Percentiles rank a stretch among this genome's conserved stretches.
phyloP scores from a whole-genome alignment of 2,113 vertebrate genomes.

The Verasper variegatus region DNA sequence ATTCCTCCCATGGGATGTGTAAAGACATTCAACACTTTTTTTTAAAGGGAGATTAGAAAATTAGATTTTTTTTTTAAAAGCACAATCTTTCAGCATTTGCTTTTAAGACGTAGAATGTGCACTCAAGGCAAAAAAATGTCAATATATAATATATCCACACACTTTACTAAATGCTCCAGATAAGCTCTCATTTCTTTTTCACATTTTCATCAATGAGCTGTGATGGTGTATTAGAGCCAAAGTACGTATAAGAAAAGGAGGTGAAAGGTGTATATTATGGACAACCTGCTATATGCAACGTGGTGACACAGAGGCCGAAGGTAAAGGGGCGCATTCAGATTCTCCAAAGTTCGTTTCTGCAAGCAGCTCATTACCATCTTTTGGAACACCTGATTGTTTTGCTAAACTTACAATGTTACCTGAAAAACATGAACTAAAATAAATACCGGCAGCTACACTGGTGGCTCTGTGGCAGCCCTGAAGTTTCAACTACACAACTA shows the following conservation, averaged over 20 bases:
- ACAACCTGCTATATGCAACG: too few species aligned
- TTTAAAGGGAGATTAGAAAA: not conserved
- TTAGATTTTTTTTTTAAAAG: too few species aligned
- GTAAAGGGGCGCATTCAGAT: too few species aligned
- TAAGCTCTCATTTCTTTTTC: too few species aligned
- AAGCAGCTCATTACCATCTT: not conserved
- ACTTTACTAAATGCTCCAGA: not conserved
- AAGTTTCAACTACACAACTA: too few species aligned
- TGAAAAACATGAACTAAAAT: not conserved
- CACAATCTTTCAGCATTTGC: not conserved
- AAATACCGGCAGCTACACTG: too few species aligned
- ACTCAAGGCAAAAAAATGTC: not conserved
- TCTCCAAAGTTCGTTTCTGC: not conserved
- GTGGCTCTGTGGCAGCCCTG: too few species aligned
- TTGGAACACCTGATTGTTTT: not conserved
- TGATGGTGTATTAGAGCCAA: not conserved
- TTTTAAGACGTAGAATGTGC: not conserved
- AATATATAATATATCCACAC: not conserved
- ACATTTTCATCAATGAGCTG: not conserved
- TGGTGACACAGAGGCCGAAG: too few species aligned
- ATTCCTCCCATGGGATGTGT: constrained; percentile 27
- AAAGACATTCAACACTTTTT: constrained; percentile 2
- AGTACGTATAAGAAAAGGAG: too few species aligned
- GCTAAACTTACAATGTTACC: not conserved
- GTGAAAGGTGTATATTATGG: too few species aligned